These are phyloP conservation scores for Drosophila anomelani DNA, from an alignment of 2,888 invertebrate species.

Conservation along the genomic window DNA sequence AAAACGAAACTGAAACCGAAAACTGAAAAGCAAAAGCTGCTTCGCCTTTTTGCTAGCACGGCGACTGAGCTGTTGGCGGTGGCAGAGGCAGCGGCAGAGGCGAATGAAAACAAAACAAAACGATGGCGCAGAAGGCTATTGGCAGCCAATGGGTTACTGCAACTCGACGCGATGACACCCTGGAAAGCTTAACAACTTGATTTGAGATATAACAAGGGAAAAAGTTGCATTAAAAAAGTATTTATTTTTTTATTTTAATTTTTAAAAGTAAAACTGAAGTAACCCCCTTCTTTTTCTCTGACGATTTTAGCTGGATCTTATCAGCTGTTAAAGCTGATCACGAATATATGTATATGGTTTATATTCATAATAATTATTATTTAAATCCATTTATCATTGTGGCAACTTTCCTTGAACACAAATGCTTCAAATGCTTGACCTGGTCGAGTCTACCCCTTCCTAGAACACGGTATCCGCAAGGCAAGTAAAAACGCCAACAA, in stretches of 20 bases:
- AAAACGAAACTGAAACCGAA: constrained; percentile 78
- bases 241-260: no score
- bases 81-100: constrained; percentile 1
- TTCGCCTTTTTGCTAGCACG: constrained; percentile 37
- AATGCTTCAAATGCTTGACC: neutral
- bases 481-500: constrained; percentile 45
- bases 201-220: neutral
- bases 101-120: constrained; percentile 38
- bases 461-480: constrained; percentile 11
- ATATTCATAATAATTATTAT: no score
- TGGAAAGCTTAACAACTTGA: neutral
- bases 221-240: neutral
- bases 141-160: constrained; percentile 10
- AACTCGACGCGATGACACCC: constrained; percentile 1
- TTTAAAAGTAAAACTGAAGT: no score
- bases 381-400: neutral
- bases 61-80: constrained; percentile 5
- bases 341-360: no score
- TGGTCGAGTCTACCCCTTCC: neutral
- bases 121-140: constrained; percentile 19
- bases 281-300: no score
- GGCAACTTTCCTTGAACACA: neutral
- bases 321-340: no score
- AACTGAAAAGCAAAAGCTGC: constrained; percentile 63
- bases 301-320: no score